These are phyloP conservation scores for Girardia tigrina DNA, from an alignment of 2,888 invertebrate species.

Conservation along the genomic window DNA sequence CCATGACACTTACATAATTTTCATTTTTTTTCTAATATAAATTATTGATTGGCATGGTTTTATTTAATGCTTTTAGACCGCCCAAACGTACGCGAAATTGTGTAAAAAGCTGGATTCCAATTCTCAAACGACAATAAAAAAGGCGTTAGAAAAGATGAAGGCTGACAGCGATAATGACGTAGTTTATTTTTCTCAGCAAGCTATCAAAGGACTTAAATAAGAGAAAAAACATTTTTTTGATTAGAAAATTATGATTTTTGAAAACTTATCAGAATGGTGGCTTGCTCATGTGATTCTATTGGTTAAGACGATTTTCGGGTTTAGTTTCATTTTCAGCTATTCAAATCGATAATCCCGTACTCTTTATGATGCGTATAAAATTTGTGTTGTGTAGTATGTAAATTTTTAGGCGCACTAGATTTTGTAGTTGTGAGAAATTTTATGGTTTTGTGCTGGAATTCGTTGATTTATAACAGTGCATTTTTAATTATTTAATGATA, in stretches of 20 bases:
- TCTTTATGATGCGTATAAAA: neutral
- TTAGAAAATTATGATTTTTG: neutral
- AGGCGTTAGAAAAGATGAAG: constrained; percentile 1
- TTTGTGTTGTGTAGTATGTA: constrained; percentile 7
- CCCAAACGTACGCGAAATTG: constrained; percentile 8
- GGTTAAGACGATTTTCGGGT: constrained; percentile 7
- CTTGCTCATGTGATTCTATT: constrained; percentile 23
- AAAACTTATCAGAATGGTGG: constrained; percentile 6
- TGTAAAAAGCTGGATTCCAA: constrained; percentile 16
- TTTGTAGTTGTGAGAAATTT: constrained; percentile 12
- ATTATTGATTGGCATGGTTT: too few relatives aligned
- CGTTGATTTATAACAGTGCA: constrained; percentile 3
- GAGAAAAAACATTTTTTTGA: neutral
- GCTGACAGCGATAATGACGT: constrained; percentile 8
- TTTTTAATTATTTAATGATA: neutral
- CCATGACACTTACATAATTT: too few relatives aligned
- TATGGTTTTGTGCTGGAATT: neutral
- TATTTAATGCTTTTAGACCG: neutral
- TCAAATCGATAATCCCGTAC: constrained; percentile 8
- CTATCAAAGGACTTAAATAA: constrained; percentile 16
- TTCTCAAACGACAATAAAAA: neutral
- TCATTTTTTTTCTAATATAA: too few relatives aligned
- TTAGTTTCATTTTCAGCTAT: neutral
- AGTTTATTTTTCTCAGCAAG: constrained; percentile 12
- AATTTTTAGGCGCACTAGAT: constrained; percentile 12